Evolutionary conservation across 1,140 invertebrate genomes (phyloP).

Genomic region (Thaumetopoea pityocampa): DNA sequence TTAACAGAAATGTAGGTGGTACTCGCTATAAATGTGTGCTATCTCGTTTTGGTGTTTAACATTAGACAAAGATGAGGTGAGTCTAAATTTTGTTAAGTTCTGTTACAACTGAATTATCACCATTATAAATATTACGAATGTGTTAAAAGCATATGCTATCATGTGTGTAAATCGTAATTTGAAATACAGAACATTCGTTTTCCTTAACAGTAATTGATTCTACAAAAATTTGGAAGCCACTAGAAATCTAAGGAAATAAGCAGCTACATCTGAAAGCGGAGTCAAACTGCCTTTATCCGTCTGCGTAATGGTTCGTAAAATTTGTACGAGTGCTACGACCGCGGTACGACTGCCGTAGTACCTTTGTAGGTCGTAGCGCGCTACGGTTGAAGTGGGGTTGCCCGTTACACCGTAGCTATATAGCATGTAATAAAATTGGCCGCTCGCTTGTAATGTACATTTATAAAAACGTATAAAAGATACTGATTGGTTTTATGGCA

Average conservation of each 20-base stretch:
- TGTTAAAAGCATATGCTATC: too few species aligned
- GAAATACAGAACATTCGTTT: too few species aligned
- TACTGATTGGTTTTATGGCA: too few species aligned
- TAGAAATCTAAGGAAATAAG: conserved; percentile 20
- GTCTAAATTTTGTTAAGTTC: too few species aligned
- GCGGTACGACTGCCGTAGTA: conserved; percentile 18
- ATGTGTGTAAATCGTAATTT: too few species aligned
- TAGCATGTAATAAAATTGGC: conserved; percentile 13
- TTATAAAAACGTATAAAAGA: too few species aligned
- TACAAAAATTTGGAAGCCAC: conserved; percentile 9
- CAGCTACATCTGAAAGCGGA: conserved; percentile 17
- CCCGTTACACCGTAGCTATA: conserved; percentile 12
- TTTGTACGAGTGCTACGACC: conserved; percentile 19
- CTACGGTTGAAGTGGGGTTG: conserved; percentile 19
- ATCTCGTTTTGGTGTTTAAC: too few species aligned
- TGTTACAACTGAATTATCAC: too few species aligned
- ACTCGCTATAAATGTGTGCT: too few species aligned
- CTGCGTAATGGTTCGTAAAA: conserved; percentile 25
- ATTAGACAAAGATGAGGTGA: too few species aligned
- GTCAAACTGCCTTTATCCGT: conserved; percentile 20
- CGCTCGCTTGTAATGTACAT: conserved; percentile 12
- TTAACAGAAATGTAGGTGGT: too few species aligned
- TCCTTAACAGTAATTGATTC: neutral
- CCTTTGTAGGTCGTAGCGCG: conserved; percentile 21
- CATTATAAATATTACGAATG: too few species aligned